phyloP scores from a whole-genome alignment of 2,888 invertebrate species.

The Polydrusus pterygomalis region DNA sequence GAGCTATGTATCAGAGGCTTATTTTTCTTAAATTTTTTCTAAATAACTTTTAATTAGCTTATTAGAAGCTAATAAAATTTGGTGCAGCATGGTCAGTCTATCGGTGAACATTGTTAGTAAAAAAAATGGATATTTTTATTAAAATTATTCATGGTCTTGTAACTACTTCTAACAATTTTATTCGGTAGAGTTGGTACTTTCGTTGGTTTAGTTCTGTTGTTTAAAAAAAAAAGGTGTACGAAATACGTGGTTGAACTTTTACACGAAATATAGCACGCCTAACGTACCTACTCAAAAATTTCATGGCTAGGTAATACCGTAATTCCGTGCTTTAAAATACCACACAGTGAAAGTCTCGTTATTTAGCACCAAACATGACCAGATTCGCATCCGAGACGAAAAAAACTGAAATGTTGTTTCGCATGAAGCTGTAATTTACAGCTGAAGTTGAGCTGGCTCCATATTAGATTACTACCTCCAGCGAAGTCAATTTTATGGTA shows the following conservation, averaged over 20 bases:
- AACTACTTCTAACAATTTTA: too few relatives aligned
- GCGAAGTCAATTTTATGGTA: constrained; percentile 1
- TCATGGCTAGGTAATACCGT: constrained; percentile 29
- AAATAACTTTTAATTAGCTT: too few relatives aligned
- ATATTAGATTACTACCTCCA: background rate
- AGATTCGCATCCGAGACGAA: constrained; percentile 32
- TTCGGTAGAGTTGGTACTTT: too few relatives aligned
- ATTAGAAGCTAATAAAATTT: too few relatives aligned
- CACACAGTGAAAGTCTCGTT: constrained; percentile 50
- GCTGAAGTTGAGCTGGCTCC: constrained; percentile 1
- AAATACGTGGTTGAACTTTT: background rate
- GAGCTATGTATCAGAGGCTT: too few relatives aligned
- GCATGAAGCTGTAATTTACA: constrained; percentile 28
- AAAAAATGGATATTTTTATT: too few relatives aligned
- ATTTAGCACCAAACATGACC: constrained; percentile 47
- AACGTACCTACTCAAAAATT: constrained; percentile 34
- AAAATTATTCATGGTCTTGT: too few relatives aligned
- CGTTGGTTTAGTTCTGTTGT: too few relatives aligned
- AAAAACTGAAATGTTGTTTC: constrained; percentile 43
- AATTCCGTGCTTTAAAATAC: constrained; percentile 19
- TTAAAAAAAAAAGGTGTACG: too few relatives aligned
- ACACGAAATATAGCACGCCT: constrained; percentile 16
- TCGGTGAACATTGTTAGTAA: too few relatives aligned
- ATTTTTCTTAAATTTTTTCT: too few relatives aligned
- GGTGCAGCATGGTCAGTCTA: too few relatives aligned